Evolutionary conservation across 2,797 vertebrate genomes (phyloP).

Genomic region (Botia kubotai): DNA sequence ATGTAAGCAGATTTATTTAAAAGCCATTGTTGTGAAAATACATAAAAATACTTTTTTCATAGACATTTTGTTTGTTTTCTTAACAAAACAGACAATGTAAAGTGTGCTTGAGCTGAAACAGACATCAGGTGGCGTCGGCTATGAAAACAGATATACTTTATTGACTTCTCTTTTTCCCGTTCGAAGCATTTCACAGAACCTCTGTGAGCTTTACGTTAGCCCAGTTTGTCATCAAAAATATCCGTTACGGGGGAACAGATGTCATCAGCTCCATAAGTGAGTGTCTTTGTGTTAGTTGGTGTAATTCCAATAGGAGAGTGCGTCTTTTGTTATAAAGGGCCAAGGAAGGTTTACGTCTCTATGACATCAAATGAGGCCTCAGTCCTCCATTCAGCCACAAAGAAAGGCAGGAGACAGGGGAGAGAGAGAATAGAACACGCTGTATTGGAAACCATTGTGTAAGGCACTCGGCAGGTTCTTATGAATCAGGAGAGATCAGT

Average conservation of each 20-base stretch:
- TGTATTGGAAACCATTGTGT: conserved; percentile 89
- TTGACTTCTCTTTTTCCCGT: conserved; percentile 73
- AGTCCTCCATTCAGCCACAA: conserved; percentile 82
- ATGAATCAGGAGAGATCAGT: conserved; percentile 98
- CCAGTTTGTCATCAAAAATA: conserved; percentile 63
- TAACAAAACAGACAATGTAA: conserved; percentile 90
- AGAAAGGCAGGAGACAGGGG: conserved; percentile 58
- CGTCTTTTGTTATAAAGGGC: conserved; percentile 79
- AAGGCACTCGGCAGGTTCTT: conserved; percentile 99
- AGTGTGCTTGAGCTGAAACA: conserved; percentile 95
- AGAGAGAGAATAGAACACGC: conserved; percentile 42
- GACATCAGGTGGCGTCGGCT: conserved; percentile 87
- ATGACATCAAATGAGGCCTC: conserved; percentile 83
- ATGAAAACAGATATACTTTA: conserved; percentile 86
- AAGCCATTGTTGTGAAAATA: conserved; percentile 99
- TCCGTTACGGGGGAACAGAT: conserved; percentile 83
- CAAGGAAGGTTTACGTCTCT: conserved; percentile 85
- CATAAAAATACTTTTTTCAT: conserved; percentile 92
- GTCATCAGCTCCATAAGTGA: conserved; percentile 78
- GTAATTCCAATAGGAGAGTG: conserved; percentile 82
- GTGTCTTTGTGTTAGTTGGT: conserved; percentile 81
- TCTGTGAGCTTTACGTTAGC: conserved; percentile 80
- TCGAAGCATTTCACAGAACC: conserved; percentile 41
- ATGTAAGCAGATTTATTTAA: conserved; percentile 98
- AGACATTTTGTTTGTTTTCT: conserved; percentile 79